A percentile compares a stretch with the other conserved stretches of the same genome.
Conservation (phyloP, 53 echinoderm and acorn worm species). For the Paracentrotus lividus region DNA sequence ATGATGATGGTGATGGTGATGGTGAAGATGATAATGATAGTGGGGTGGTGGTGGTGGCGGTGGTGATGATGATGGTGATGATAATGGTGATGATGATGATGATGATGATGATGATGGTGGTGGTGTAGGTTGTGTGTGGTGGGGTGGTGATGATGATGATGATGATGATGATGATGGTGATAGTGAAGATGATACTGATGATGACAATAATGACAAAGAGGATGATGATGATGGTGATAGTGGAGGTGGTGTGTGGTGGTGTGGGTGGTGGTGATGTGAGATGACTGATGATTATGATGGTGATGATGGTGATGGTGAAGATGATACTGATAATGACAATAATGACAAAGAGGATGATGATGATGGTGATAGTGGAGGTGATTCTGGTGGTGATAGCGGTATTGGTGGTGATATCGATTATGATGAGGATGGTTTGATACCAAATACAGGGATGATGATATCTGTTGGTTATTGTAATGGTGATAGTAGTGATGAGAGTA, state of each 20-base stretch:
- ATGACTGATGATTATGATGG: no score
- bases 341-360: background rate
- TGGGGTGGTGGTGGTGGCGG: background rate
- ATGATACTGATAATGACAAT: background rate
- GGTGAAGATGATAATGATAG: background rate
- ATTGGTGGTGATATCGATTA: background rate
- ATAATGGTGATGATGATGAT: background rate
- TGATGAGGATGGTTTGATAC: no score
- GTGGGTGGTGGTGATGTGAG: background rate
- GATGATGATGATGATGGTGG: background rate
- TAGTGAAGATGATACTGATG: background rate
- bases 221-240: constrained; percentile 76
- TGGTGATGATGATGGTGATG: background rate
- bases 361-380: constrained; percentile 25
- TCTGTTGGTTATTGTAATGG: constrained; percentile 78
- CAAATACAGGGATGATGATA: constrained; percentile 51
- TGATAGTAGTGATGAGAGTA: constrained; percentile 78
- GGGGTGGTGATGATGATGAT: background rate
- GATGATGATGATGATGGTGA: background rate
- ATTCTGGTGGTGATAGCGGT: constrained; percentile 68
- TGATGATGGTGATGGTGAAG: background rate
- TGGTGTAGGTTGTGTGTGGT: background rate
- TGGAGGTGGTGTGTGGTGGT: constrained; percentile 67
- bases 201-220: no score
- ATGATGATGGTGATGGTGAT: background rate